phyloP scores from a whole-genome alignment of 2,797 vertebrate species.

The Adelosebastes latens region DNA sequence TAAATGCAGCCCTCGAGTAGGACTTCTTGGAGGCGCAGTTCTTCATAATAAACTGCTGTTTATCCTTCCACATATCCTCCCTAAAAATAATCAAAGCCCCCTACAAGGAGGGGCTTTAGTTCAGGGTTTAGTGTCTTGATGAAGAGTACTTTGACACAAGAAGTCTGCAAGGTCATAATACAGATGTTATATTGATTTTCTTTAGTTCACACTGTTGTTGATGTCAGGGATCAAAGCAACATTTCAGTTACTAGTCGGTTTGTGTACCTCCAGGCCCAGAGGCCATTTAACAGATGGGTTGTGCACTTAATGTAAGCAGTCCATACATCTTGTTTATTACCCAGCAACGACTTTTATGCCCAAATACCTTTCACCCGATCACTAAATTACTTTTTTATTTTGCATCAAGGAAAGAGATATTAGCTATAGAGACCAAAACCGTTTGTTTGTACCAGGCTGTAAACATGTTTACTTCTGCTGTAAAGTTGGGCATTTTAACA shows the following conservation, averaged over 20 bases:
- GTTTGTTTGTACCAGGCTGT: no score
- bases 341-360: background rate
- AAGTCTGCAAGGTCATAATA: constrained; percentile 17
- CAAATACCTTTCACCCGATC: background rate
- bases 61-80: constrained; percentile 14
- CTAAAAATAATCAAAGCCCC: constrained; percentile 10
- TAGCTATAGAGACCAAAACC: no score
- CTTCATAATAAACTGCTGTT: constrained; percentile 7
- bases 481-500: no score
- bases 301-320: background rate
- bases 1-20: background rate
- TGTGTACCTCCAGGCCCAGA: background rate
- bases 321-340: background rate
- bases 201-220: background rate
- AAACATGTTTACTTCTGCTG: no score
- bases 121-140: constrained; percentile 25
- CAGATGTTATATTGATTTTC: constrained; percentile 10
- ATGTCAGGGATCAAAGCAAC: constrained; percentile 15
- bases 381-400: background rate
- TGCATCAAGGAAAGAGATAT: background rate
- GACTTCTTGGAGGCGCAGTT: background rate
- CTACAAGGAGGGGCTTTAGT: constrained; percentile 3
- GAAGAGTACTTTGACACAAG: constrained; percentile 32
- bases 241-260: background rate
- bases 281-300: background rate